Evolutionary conservation across 2,888 invertebrate species (phyloP), one percentile per base, ranked within the genome.

Genomic region (Cynaeus angustus): DNA sequence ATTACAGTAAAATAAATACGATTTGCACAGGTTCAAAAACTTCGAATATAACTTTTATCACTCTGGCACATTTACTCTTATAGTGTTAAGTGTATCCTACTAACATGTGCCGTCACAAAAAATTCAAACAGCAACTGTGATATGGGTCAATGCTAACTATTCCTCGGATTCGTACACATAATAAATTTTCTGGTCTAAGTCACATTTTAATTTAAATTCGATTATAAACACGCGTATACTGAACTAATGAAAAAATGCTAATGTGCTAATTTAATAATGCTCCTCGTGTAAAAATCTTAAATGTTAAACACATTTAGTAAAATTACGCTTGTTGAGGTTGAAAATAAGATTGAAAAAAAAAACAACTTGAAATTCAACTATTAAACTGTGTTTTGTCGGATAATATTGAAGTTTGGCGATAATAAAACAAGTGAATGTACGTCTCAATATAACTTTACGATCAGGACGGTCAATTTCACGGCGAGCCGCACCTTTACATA

Each of bases 221-320:
- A 45, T 45, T 45, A 30, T 45, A 45, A 12, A 14, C 16, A 14
- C 6, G 46, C 46, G 16, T 46, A 14, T 16, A 16, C 14, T 14
- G 7, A 46, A 50, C 2, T 10, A 10, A 26, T 28, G 28, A 1
- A 50, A 50, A 50, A 50, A 41, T 50, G 28, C 10, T 50, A 26
- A 50, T 50, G 50, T 50, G 50, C 5, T 50, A 50, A 50, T 50
- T 50, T 50, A 50, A 50, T 50, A 50, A 50, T 10, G 41, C 13
- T n/a, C 16, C 28, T 26, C 26, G 10, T 50, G 26, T 16, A 21
- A 48, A 13, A 48, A 21, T 48, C 4, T 26, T 10, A 50, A 13
- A 46, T 16, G 46, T 46, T 46, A 46, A 46, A 46, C 7, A 5
- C n/a, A 21, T 37, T 37, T 41, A 41, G n/a, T 12, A 12, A 41